Evolutionary conservation across 2,888 invertebrate genomes (phyloP), one percentile per base, ranked within the genome.

Genomic region (Palloptera scutellata): DNA sequence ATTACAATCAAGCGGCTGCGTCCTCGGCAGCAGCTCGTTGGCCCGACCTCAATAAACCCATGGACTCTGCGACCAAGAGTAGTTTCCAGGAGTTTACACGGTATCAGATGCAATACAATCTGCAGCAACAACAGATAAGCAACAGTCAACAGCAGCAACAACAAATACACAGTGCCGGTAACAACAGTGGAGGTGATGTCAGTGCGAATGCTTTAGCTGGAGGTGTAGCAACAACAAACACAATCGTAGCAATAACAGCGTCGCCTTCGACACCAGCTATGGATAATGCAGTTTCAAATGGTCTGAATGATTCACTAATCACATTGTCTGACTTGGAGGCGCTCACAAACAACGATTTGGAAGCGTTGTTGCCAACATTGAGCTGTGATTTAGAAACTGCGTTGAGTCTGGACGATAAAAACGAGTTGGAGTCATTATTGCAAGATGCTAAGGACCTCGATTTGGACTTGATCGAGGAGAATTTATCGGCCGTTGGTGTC

Each of bases 81-180:
- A 89, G 89, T 82, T 88, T 88, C 77, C 89, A 88, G 86, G 89
- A 89, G 81, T 89, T 89, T 82, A 88, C 89, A 72, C 86, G 88
- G 72, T 89, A 89, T 78, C 89, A 89, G 77, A 88, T 88, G 86
- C 89, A 89, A 80, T 89, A 89, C 79, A 89, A 88, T 77, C 87
- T 89, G 43, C 85, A 87, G 62, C 89, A 89, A 75, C 87, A 83
- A 62, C 81, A 81, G 70, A 77, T 78, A 6, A 74, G 68, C 30
- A 64, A 61, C 13, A 67, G 40, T 45, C 72, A 76, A 66, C 64
- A 63, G 6, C 65, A 68, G 53, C 70, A 69, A 30, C 62, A 67
- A 52, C 67, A 48, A 48, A 12, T n/a, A 8, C 48, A 48, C 15
- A 15, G 13, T 15, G 13, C 2, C 12, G 13, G 15, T 3, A 12